Evolutionary conservation across 2,113 vertebrate species (phyloP).

Genomic region (Struthio camelus): DNA sequence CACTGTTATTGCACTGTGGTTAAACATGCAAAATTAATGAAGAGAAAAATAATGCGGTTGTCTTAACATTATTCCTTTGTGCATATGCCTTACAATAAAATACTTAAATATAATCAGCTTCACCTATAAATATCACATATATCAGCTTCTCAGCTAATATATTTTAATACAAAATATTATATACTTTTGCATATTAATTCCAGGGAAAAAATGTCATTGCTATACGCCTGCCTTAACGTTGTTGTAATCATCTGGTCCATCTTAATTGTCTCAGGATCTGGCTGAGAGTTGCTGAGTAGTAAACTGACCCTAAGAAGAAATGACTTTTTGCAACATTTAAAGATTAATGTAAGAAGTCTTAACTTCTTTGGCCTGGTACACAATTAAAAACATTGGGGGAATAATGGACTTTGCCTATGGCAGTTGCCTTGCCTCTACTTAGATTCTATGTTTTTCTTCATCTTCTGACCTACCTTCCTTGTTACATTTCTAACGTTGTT

Average conservation of each 20-base stretch:
- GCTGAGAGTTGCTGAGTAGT: background rate
- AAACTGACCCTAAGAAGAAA: background rate
- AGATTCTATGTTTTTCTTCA: background rate
- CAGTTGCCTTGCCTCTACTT: background rate
- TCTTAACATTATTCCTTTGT: background rate
- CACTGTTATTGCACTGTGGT: background rate
- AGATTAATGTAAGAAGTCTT: background rate
- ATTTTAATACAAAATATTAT: background rate
- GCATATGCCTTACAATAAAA: background rate
- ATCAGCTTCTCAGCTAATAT: background rate
- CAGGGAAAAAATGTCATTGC: background rate
- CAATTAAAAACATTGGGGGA: background rate
- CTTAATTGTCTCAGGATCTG: background rate
- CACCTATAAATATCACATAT: background rate
- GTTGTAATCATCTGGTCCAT: background rate
- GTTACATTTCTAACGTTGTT: background rate
- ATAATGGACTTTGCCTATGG: background rate
- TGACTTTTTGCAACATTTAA: background rate
- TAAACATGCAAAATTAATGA: conserved; percentile 45
- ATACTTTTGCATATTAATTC: background rate
- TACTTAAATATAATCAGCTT: conserved; percentile 6
- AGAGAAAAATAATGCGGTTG: background rate
- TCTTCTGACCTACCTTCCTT: background rate
- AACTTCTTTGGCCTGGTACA: background rate
- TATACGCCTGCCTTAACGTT: background rate